Evolutionary conservation across 2,113 vertebrate genomes (phyloP), one percentile per base, ranked within the genome.

Genomic region (Pipa parva): DNA sequence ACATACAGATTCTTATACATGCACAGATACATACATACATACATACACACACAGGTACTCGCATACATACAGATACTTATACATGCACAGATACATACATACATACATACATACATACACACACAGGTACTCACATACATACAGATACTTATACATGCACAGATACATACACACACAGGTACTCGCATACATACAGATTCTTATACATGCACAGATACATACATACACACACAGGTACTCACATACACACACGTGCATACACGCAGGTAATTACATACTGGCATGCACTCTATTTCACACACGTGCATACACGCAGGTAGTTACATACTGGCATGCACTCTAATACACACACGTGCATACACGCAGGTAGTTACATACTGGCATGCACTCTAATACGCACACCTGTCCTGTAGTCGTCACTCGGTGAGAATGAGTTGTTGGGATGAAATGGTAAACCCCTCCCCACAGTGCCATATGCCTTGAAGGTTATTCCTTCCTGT

Each of bases 381-480:
- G n/a, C n/a, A n/a, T n/a, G n/a, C 21, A 12, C n/a, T 22, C 22
- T 15, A 18, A 20, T 28, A 36, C 55, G 21, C 52, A 45, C 9
- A 46, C 7, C 7, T 15, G 13, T 45, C 3, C n/a, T 17, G 17
- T 26, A 28, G 8, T 22, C 46, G 27, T 48, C 52, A 58, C 45
- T 39, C 58, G 7, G 63, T 58, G 63, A 29, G 52, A 66, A 57
- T 20, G 20, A 31, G 11, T 25, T 9, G 52, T 57, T 17, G 7
- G 48, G 39, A 66, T 66, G 52, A 66, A 66, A 66, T 20, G 12
- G n/a, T 13, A 7, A 21, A 18, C 22, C n/a, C n/a, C n/a, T 27
- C 42, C 57, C 57, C 18, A 31, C 46, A 31, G 24, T 46, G 37
- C 48, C n/a, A n/a, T n/a, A n/a, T n/a, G n/a, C n/a, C n/a, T n/a